These are phyloP conservation scores for Hoplodrina blanda DNA, from an alignment of 2,888 invertebrate species.

Conservation along the genomic window DNA sequence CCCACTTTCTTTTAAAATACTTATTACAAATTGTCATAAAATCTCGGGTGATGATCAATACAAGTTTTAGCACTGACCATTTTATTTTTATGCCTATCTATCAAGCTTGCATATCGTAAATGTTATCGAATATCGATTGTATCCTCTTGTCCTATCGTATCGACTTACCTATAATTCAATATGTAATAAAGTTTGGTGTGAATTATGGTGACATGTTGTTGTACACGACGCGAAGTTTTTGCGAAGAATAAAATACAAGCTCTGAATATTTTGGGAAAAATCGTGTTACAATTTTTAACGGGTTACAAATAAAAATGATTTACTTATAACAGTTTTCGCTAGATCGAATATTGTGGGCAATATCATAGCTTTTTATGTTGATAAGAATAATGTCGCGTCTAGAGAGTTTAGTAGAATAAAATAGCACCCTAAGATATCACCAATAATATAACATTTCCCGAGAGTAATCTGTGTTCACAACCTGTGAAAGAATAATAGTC, in stretches of 20 bases:
- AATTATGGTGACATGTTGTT: conserved; percentile 62
- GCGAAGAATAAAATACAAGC: conserved; percentile 38
- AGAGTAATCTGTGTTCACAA: conserved; percentile 73
- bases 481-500: conserved; percentile 79
- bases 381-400: conserved; percentile 23
- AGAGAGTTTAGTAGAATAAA: conserved; percentile 25
- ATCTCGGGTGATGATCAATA: conserved; percentile 6
- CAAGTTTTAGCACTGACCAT: conserved; percentile 25
- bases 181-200: conserved; percentile 57
- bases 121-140: conserved; percentile 39
- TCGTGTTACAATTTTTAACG: conserved; percentile 5
- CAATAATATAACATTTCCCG: conserved; percentile 58
- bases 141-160: conserved; percentile 18
- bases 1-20: neutral
- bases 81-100: conserved; percentile 32
- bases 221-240: conserved; percentile 48
- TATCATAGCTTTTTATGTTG: neutral
- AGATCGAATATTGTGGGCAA: neutral
- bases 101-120: conserved; percentile 41
- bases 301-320: conserved; percentile 27
- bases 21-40: conserved; percentile 26
- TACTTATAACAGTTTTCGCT: conserved; percentile 15
- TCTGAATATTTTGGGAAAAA: conserved; percentile 12
- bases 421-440: conserved; percentile 43
- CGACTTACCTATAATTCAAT: conserved; percentile 49